These are phyloP conservation scores for Porites lutea DNA, from an alignment of 64 coral and sea anemone genomes.

Conservation along the genomic window DNA sequence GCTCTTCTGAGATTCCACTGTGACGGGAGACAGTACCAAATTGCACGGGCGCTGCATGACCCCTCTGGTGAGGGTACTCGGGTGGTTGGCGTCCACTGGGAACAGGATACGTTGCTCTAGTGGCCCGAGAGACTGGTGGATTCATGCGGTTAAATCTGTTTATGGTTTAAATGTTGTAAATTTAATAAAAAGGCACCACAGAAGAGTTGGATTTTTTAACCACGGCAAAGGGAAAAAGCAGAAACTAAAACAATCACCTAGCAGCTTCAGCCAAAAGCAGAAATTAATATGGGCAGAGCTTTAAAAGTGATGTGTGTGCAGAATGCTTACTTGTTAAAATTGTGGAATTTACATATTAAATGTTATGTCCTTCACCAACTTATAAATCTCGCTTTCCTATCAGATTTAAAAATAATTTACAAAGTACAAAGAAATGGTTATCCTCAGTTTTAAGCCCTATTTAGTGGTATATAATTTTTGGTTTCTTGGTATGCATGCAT, in stretches of 20 bases:
- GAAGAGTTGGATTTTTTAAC: background rate
- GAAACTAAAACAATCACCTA: background rate
- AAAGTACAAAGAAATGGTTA: background rate
- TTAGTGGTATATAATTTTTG: too few species aligned
- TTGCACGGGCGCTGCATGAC: conserved; percentile 26
- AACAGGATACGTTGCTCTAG: conserved; percentile 76
- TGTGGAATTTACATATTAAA: background rate
- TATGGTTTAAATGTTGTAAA: conserved; percentile 73
- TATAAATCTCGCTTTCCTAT: background rate
- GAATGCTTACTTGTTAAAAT: background rate
- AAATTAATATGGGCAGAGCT: background rate
- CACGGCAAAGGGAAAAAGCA: background rate
- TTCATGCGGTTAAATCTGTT: conserved; percentile 99
- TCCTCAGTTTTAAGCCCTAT: background rate
- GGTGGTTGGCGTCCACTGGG: conserved; percentile 27
- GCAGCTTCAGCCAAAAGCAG: background rate
- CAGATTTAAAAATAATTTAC: background rate
- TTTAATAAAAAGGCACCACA: background rate
- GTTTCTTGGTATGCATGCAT: too few species aligned
- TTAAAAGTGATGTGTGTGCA: background rate
- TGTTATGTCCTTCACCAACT: background rate
- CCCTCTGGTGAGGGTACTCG: background rate
- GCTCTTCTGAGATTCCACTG: background rate
- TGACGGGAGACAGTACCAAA: conserved; percentile 50
- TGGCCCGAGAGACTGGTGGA: conserved; percentile 68